Conservation (phyloP, 1,140 invertebrate species). For the Phthorimaea operculella region DNA sequence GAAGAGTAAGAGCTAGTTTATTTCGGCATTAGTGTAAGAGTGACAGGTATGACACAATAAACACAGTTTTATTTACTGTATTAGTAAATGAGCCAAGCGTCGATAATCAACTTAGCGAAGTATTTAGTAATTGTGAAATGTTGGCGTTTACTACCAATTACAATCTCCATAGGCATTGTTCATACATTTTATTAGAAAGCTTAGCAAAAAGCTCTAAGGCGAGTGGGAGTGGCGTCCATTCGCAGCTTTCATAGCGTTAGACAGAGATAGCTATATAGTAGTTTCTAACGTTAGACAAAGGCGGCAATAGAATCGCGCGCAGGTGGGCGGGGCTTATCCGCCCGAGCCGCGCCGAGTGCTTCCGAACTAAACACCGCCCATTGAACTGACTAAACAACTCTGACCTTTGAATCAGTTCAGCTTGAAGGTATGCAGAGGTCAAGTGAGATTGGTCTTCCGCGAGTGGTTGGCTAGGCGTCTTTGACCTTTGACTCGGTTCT, state of each 20-base stretch:
- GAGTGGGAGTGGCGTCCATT: conserved; percentile 44
- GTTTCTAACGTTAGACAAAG: conserved; percentile 21
- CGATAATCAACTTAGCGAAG: too few species aligned
- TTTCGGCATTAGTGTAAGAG: too few species aligned
- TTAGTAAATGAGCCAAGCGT: too few species aligned
- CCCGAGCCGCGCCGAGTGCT: conserved; percentile 38
- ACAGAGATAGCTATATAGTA: conserved; percentile 31
- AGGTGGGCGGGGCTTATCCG: conserved; percentile 38
- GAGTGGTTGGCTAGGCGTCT: neutral
- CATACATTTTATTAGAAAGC: conserved; percentile 43
- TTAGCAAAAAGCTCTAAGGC: conserved; percentile 56
- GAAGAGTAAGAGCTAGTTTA: too few species aligned
- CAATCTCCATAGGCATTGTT: conserved; percentile 9
- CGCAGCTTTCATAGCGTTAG: conserved; percentile 10
- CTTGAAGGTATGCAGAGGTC: too few species aligned
- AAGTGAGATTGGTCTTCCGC: neutral
- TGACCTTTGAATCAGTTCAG: conserved; percentile 20
- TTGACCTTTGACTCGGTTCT: too few species aligned
- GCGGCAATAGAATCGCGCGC: conserved; percentile 27
- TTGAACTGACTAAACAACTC: conserved; percentile 22
- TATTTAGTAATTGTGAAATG: too few species aligned
- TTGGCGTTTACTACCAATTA: neutral
- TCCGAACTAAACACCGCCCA: conserved; percentile 51
- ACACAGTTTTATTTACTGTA: too few species aligned
- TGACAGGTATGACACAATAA: too few species aligned